Evolutionary conservation across 1,140 invertebrate genomes (phyloP), one percentile per base, ranked within the genome.

Genomic region (Colletes gigas): DNA sequence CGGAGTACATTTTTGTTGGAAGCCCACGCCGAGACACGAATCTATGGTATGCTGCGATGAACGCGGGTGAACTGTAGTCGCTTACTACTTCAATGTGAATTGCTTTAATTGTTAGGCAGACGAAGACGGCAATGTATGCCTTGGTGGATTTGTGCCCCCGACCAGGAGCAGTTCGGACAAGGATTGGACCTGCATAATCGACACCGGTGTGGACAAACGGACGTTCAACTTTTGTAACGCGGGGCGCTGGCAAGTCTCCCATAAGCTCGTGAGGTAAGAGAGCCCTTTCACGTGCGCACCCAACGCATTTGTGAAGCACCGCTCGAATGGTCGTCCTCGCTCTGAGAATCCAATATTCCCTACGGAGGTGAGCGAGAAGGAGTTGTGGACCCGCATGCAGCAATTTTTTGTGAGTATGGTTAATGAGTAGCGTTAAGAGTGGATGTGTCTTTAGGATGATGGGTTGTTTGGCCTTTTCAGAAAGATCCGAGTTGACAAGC

Each of bases 221-320:
- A 9, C 81, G n/a, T 0, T 41, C 17, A 4, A 71, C 19, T 9
- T 10, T 54, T 3, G 65, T 78, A 0, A 84, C 55, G 7, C 69
- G 65, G 15, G 47, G 12, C 14, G 41, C 4, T 4, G 88, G 91
- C 17, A 93, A 81, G 71, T 92, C 50, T 10, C 81, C 89, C 91
- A 93, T 92, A 12, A 86, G 54, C 59, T 86, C 77, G 0, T 88
- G 57, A 2, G 84, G 21, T 93, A 67, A 52, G 92, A 81, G 62
- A 89, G 30, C 2, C 30, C 30, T 30, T 90, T 72, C 5, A 76
- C 88, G 1, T 88, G 54, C 54, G 69, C 84, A 88, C 0, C n/a
- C 52, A 0, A 81, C 62, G 30, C 85, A 83, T 41, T 59, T 12
- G 8, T 59, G 9, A 21, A 79, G 10, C 2, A 63, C 67, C 19